These are phyloP conservation scores for Protomyctophum bolini DNA, from an alignment of 2,113 vertebrate species.

Conservation along the genomic window DNA sequence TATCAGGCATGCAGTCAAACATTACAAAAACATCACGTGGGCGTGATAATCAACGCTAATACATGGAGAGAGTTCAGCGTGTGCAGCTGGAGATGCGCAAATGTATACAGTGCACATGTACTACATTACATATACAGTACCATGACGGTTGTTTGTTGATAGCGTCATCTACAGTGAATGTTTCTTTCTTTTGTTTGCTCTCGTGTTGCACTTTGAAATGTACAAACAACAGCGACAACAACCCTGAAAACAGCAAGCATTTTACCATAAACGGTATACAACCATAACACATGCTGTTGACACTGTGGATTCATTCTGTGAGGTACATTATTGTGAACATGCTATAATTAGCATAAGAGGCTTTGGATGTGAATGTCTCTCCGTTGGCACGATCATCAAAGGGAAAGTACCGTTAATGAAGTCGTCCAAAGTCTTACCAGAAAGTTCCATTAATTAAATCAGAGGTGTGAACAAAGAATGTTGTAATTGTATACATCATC, in stretches of 20 bases:
- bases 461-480: background rate
- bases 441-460: constrained; percentile 36
- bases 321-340: constrained; percentile 24
- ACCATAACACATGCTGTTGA: constrained; percentile 45
- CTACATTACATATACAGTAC: constrained; percentile 15
- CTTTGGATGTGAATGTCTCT: constrained; percentile 51
- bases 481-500: background rate
- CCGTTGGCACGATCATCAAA: constrained; percentile 46
- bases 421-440: constrained; percentile 15
- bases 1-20: constrained; percentile 55
- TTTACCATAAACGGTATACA: constrained; percentile 25
- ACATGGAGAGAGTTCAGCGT: constrained; percentile 50
- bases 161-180: constrained; percentile 50
- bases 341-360: constrained; percentile 51
- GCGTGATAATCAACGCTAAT: constrained; percentile 67
- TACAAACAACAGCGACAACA: background rate
- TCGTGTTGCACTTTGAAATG: constrained; percentile 53
- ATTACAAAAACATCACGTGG: constrained; percentile 39
- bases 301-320: constrained; percentile 35
- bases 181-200: constrained; percentile 23
- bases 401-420: constrained; percentile 12
- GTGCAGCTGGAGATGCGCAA: constrained; percentile 27
- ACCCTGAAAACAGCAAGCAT: constrained; percentile 23
- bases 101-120: constrained; percentile 1
- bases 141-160: constrained; percentile 31